Evolutionary conservation across 1,140 invertebrate species (phyloP), one percentile per base, ranked within the genome.

Genomic region (Bombus confusus): DNA sequence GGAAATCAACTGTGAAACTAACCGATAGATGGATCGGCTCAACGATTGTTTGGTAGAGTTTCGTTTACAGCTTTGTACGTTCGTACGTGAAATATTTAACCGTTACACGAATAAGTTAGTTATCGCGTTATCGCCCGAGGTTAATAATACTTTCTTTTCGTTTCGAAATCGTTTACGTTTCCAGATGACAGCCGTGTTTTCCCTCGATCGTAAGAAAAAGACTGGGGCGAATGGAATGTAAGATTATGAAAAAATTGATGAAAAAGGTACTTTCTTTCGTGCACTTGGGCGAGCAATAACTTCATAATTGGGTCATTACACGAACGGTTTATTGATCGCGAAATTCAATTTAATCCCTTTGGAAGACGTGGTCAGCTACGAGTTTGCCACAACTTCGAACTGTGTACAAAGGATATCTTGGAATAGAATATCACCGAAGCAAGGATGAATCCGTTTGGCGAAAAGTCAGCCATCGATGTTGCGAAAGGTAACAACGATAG

Each of bases 231-330:
- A 25, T 74, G 57, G 28, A 64, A 34, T 10, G 59, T 37, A 34
- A 68, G 52, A 78, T 88, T 80, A 80, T 37, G 39, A 41, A 37
- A 37, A 43, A 37, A 62, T 71, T 22, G 12, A 34, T 28, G 39
- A 64, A 41, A 12, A 25, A 13, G 64, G 37, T 57, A 68, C n/a
- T 34, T 80, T 73, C 81, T 80, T 69, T 64, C 15, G 25, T 62
- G n/a, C 74, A 72, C 74, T 80, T 69, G 52, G 80, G 31, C 52
- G 62, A 64, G 43, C 85, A 82, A 89, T 90, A 90, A 90, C 79
- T 89, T 87, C 77, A 87, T 90, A 90, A 90, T 90, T 90, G 71
- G 88, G 86, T 87, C 88, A 78, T 90, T 90, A 89, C 81, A 62
- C 66, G 82, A 81, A 82, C 64, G 73, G 34, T 83, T 82, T 85